These are phyloP conservation scores for Yponomeuta sedellus DNA, from an alignment of 2,888 invertebrate genomes.

Conservation along the genomic window DNA sequence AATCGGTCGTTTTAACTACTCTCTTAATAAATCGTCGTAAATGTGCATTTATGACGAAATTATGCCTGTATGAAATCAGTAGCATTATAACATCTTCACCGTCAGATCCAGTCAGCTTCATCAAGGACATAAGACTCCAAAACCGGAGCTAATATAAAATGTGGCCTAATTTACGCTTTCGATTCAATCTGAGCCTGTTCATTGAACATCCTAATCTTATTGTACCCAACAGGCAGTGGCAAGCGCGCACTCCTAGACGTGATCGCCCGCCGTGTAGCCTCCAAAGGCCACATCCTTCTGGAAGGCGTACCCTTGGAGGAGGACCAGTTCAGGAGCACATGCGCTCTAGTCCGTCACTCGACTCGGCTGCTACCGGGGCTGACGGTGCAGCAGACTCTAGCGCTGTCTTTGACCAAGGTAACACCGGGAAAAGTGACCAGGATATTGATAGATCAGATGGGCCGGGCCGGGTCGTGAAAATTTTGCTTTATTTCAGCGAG, in stretches of 20 bases:
- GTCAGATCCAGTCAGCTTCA: too few species aligned
- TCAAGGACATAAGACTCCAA: too few species aligned
- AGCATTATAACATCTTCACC: too few species aligned
- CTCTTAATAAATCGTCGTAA: too few species aligned
- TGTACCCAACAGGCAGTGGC: slow-evolving; percentile 83
- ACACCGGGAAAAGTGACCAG: slow-evolving; percentile 20
- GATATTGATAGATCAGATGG: slow-evolving; percentile 81
- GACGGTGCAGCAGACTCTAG: slow-evolving; percentile 90
- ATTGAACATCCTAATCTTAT: too few species aligned
- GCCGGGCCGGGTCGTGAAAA: slow-evolving; percentile 81
- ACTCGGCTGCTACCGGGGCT: slow-evolving; percentile 90
- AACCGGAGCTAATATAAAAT: too few species aligned
- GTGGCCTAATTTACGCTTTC: too few species aligned
- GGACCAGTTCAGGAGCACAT: slow-evolving; percentile 88
- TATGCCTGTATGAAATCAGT: too few species aligned
- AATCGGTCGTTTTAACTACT: too few species aligned
- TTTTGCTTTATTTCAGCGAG: too few species aligned
- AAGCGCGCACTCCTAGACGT: slow-evolving; percentile 96
- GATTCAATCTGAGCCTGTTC: too few species aligned
- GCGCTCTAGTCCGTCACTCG: slow-evolving; percentile 92
- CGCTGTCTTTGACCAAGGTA: slow-evolving; percentile 87
- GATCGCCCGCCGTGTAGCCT: slow-evolving; percentile 87
- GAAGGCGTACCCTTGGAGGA: slow-evolving; percentile 91
- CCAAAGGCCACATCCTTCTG: slow-evolving; percentile 91
- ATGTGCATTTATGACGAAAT: too few species aligned